phyloP scores from a whole-genome alignment of 2,113 vertebrate species.

The Aspiorhynchus laticeps region DNA sequence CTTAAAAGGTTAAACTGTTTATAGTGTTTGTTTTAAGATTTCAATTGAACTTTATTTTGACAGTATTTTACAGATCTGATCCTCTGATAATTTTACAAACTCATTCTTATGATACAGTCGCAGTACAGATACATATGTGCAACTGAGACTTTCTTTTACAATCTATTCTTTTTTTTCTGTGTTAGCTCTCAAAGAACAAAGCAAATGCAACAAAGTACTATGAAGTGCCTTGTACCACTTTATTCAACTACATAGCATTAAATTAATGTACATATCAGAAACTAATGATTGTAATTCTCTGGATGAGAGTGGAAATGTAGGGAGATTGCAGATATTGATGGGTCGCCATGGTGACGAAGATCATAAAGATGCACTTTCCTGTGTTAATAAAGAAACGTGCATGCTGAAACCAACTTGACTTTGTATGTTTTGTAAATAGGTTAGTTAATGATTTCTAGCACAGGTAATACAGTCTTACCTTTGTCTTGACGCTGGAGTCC shows the following conservation, averaged over 20 bases:
- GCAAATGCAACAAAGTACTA: not conserved
- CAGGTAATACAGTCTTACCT: constrained; percentile 11
- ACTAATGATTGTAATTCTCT: not conserved
- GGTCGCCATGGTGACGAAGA: not conserved
- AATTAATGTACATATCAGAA: not conserved
- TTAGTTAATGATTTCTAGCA: not conserved
- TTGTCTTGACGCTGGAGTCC: not conserved
- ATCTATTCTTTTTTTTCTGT: not conserved
- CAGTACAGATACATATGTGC: not conserved
- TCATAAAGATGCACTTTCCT: constrained; percentile 22
- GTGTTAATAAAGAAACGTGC: constrained; percentile 15
- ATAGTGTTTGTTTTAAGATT: not conserved
- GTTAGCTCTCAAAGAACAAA: not conserved
- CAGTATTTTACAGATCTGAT: not conserved
- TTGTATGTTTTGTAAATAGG: not conserved
- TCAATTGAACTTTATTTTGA: not conserved
- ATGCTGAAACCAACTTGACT: not conserved
- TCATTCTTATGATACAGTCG: not conserved
- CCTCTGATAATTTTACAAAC: no score
- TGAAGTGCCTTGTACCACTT: not conserved
- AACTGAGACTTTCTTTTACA: not conserved
- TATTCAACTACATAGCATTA: not conserved
- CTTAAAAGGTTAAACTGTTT: not conserved
- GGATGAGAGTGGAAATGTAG: not conserved
- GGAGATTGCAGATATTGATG: not conserved